Conservation (phyloP, 2,113 vertebrate species). For the Suricata suricatta region DNA sequence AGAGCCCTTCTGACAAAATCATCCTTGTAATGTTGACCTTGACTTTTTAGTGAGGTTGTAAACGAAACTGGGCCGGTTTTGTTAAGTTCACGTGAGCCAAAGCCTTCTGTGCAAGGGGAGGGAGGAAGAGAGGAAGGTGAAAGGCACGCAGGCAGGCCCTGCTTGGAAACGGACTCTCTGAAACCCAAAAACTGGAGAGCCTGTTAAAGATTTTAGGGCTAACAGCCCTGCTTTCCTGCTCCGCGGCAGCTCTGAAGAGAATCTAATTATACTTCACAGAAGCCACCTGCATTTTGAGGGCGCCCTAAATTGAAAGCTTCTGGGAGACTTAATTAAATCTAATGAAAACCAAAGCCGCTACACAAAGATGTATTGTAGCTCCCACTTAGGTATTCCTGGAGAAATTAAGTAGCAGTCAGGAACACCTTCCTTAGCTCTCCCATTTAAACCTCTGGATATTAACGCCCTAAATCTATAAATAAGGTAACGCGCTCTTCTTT, state of each 20-base stretch:
- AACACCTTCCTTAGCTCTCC: slow-evolving; percentile 26
- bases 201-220: slow-evolving; percentile 15
- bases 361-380: slow-evolving; percentile 62
- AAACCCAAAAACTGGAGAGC: neutral
- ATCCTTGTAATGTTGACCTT: neutral
- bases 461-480: slow-evolving; percentile 20
- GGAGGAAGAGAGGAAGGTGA: neutral
- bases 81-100: neutral
- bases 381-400: slow-evolving; percentile 48
- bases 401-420: slow-evolving; percentile 47
- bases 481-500: neutral
- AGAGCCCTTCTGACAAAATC: neutral
- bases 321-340: slow-evolving; percentile 73
- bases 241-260: slow-evolving; percentile 32
- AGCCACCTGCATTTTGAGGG: slow-evolving; percentile 66
- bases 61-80: neutral
- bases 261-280: slow-evolving; percentile 63
- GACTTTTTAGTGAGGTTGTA: neutral
- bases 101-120: neutral
- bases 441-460: slow-evolving; percentile 26
- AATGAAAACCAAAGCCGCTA: slow-evolving; percentile 68
- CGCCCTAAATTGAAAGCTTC: slow-evolving; percentile 68
- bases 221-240: neutral
- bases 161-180: neutral
- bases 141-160: too few relatives aligned